These are phyloP conservation scores for Calameuta pallipes DNA, from an alignment of 2,888 invertebrate genomes.

Conservation along the genomic window DNA sequence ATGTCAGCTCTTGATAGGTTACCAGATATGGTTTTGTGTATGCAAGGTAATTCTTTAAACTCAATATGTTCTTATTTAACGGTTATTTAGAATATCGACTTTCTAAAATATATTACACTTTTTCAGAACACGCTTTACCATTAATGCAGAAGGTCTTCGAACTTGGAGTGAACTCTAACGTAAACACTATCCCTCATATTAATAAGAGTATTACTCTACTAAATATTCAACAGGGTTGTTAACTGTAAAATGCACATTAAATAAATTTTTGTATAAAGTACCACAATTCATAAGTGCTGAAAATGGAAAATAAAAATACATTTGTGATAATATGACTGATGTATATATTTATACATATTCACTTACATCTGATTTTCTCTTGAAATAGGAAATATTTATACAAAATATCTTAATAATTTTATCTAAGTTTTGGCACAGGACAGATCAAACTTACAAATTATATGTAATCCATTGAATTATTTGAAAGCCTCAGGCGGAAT, in stretches of 20 bases:
- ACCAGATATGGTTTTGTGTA: slow-evolving; percentile 83
- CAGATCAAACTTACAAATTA: neutral
- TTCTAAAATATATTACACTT: slow-evolving; percentile 31
- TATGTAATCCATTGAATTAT: slow-evolving; percentile 6
- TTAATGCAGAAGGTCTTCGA: slow-evolving; percentile 85
- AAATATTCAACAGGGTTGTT: slow-evolving; percentile 86
- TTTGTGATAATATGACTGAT: slow-evolving; percentile 9
- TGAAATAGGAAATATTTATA: slow-evolving; percentile 1
- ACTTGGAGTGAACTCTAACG: slow-evolving; percentile 81
- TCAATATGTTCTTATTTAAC: neutral
- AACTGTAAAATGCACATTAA: slow-evolving; percentile 35
- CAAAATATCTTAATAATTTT: slow-evolving; percentile 2
- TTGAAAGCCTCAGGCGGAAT: slow-evolving; percentile 55
- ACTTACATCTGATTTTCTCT: neutral
- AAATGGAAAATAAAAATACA: neutral
- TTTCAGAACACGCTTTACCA: slow-evolving; percentile 81
- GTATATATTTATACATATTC: slow-evolving; percentile 12
- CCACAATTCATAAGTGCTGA: neutral
- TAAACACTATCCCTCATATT: slow-evolving; percentile 81
- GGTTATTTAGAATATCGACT: neutral
- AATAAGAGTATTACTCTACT: slow-evolving; percentile 84
- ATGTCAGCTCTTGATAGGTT: slow-evolving; percentile 83
- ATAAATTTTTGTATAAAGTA: slow-evolving; percentile 35
- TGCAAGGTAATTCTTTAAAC: slow-evolving; percentile 71
- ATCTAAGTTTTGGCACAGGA: neutral